These are phyloP conservation scores for Ennomos fuscantarius DNA, from an alignment of 2,888 invertebrate genomes.

Conservation along the genomic window DNA sequence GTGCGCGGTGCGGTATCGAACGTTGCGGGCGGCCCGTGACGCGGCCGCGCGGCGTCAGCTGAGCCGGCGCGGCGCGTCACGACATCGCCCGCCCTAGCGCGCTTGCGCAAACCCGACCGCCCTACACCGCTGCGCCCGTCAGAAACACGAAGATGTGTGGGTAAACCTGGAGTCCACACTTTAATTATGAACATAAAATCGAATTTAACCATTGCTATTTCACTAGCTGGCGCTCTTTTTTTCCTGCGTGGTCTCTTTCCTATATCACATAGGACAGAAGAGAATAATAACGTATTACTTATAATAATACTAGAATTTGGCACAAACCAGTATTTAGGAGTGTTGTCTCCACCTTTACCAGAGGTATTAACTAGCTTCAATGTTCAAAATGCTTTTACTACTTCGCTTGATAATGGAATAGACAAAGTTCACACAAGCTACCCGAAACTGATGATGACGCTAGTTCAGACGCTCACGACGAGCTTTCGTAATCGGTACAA, in stretches of 20 bases:
- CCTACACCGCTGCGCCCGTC: conserved; percentile 37
- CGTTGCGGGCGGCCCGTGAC: conserved; percentile 67
- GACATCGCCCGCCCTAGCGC: conserved; percentile 61
- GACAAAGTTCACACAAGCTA: conserved; percentile 28
- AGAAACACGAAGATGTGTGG: too few relatives aligned
- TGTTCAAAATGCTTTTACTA: conserved; percentile 32
- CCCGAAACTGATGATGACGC: conserved; percentile 34
- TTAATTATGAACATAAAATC: too few relatives aligned
- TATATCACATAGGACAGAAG: too few relatives aligned
- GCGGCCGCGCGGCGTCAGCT: conserved; percentile 73
- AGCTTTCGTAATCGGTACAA: conserved; percentile 42
- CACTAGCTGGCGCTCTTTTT: too few relatives aligned
- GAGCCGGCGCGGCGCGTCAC: conserved; percentile 68
- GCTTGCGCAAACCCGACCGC: conserved; percentile 69
- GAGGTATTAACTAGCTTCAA: too few relatives aligned
- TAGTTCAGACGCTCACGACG: conserved; percentile 33
- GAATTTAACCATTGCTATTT: too few relatives aligned
- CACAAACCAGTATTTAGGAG: conserved; percentile 9
- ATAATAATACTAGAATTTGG: too few relatives aligned
- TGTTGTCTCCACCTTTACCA: too few relatives aligned
- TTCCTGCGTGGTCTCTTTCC: too few relatives aligned
- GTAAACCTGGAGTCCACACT: too few relatives aligned
- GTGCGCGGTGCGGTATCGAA: conserved; percentile 64
- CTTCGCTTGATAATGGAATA: conserved; percentile 28
- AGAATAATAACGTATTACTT: too few relatives aligned